Percentiles rank a stretch among this genome's conserved stretches.
Evolutionary conservation across 2,113 vertebrate species (phyloP).

Genomic region (Hiodon alosoides): DNA sequence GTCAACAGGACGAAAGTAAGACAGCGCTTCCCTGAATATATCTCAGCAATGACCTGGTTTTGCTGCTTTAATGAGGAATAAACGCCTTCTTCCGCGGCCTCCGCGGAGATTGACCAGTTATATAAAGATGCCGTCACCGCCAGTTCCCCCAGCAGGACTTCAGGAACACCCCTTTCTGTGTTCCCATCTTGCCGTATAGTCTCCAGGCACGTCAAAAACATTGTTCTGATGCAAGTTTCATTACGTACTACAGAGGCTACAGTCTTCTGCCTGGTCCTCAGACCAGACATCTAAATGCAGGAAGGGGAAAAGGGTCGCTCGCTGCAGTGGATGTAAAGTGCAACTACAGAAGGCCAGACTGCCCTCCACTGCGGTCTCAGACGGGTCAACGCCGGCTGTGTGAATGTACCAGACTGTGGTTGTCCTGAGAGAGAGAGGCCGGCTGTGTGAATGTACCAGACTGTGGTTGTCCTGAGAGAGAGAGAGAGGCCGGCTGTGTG

Average conservation of each 20-base stretch:
- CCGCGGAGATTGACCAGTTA: not conserved
- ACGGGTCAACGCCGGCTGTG: no score
- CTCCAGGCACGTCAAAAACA: constrained; percentile 18
- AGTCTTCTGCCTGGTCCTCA: not conserved
- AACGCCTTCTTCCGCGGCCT: constrained; percentile 4
- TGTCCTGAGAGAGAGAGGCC: no score
- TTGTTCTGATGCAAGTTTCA: not conserved
- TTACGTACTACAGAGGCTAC: not conserved
- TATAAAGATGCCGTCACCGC: not conserved
- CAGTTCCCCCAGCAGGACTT: constrained; percentile 5
- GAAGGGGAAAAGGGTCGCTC: not conserved
- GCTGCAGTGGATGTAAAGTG: not conserved
- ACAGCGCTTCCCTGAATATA: no score
- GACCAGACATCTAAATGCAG: not conserved
- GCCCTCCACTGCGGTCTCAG: no score
- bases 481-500: no score
- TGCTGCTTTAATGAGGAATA: not conserved
- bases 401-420: no score
- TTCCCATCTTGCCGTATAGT: not conserved
- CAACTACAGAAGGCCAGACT: not conserved
- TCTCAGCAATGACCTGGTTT: not conserved
- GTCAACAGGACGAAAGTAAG: no score
- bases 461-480: not conserved
- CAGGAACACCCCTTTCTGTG: not conserved
- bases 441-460: not conserved